A percentile compares a stretch with the other conserved stretches of the same genome.
These are phyloP conservation scores for Sorex fumeus DNA, from an alignment of 2,113 vertebrate genomes.

Conservation along the genomic window DNA sequence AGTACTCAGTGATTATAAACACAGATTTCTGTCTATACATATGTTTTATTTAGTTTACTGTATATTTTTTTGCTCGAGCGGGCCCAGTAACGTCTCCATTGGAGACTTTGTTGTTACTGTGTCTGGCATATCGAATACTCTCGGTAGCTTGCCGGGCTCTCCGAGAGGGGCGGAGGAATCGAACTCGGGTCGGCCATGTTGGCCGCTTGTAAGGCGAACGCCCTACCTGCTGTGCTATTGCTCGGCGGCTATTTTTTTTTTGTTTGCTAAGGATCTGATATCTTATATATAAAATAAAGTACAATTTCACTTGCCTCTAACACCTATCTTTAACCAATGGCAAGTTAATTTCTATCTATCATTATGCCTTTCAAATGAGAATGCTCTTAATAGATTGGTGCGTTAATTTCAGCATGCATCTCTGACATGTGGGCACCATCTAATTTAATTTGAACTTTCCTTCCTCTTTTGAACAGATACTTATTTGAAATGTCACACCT, in stretches of 20 bases:
- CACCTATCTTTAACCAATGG: not conserved
- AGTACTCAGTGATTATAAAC: not conserved
- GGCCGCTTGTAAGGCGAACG: no score
- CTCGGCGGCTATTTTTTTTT: no score
- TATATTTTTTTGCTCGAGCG: no score
- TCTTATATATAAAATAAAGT: not conserved
- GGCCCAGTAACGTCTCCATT: no score
- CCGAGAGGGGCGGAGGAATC: no score
- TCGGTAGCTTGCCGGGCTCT: no score
- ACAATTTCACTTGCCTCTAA: not conserved
- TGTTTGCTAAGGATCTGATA: not conserved
- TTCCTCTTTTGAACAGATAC: not conserved
- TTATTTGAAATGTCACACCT: conserved; percentile 36
- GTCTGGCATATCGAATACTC: no score
- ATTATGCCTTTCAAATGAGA: not conserved
- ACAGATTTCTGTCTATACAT: not conserved
- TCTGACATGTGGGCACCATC: not conserved
- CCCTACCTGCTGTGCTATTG: no score
- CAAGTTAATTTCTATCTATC: not conserved
- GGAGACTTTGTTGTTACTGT: no score
- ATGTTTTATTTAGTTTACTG: not conserved
- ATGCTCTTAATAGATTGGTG: not conserved
- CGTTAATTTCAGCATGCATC: not conserved
- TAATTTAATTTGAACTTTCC: not conserved
- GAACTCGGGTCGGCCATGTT: no score